These are phyloP conservation scores for Coendou prehensilis DNA, from an alignment of 2,797 vertebrate species.

Conservation along the genomic window DNA sequence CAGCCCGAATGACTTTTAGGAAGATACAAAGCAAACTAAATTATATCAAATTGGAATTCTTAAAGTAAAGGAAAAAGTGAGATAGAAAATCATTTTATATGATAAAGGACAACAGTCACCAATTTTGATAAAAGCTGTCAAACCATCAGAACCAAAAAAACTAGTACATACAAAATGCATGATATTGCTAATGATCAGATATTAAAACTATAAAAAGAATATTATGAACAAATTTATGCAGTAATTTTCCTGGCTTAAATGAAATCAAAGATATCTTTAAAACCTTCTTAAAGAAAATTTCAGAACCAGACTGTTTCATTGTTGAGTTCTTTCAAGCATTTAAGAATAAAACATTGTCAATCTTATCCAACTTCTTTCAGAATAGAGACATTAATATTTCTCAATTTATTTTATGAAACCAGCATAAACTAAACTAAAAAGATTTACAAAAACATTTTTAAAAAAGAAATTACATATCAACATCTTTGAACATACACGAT, in stretches of 20 bases:
- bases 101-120: not conserved
- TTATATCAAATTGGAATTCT: not conserved
- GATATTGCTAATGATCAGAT: not conserved
- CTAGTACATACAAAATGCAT: not conserved
- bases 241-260: not conserved
- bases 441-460: not conserved
- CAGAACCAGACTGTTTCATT: not conserved
- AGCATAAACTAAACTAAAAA: not conserved
- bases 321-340: slow-evolving; percentile 7
- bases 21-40: not conserved
- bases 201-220: not conserved
- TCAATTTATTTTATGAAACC: not conserved
- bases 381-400: not conserved
- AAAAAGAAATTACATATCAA: not conserved
- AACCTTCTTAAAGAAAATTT: not conserved
- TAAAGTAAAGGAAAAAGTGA: not conserved
- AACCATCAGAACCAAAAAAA: not conserved
- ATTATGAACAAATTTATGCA: not conserved
- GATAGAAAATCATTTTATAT: not conserved
- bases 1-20: not conserved
- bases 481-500: not conserved
- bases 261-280: not conserved
- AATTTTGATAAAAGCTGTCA: not conserved
- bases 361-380: not conserved
- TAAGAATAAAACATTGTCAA: not conserved